Evolutionary conservation across 2,113 vertebrate genomes (phyloP), one percentile per base, ranked within the genome.

Genomic region (Monopterus albus): DNA sequence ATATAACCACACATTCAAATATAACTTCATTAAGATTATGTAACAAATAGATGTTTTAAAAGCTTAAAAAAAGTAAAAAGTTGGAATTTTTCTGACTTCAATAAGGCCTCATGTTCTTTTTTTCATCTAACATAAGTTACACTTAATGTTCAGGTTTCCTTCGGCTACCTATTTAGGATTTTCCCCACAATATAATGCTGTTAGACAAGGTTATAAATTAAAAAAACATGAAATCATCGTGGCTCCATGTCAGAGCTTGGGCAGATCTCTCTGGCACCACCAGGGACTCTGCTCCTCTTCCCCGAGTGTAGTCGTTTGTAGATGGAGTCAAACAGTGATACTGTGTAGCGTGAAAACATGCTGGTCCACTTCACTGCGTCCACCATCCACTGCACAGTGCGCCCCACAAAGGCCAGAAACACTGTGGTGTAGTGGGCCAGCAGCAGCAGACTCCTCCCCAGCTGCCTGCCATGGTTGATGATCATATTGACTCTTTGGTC

Each of bases 401-500:
- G 90, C 1, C 78, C 84, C n/a, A 81, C 68, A 17, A 92, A 92
- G 51, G 69, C 71, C 70, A 78, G 86, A 35, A 89, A 91, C 59
- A 91, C 51, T 0, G 85, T 49, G 57, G 64, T 47, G 83, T 92
- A 93, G 82, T 91, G 87, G 4, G 76, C 88, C 28, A 94, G 81
- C 67, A 93, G 72, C 61, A 92, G 45, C 21, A 94, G 64, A 40
- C 89, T 92, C 62, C 89, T 86, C 6, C 84, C 90, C 46, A 94
- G 72, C 80, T 91, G 90, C 69, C 79, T 87, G 49, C 87, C 76
- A 0, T 84, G 80, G 63, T 86, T 91, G 31, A 93, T 58, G 20
- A 94, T 71, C 50, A 88, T 23, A 5, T 87, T 90, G 35, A 93
- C 82, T 63, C 83, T 88, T 29, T 82, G 81, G 33, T 92, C 86